Base-by-base conservation (phyloP, 1,140 invertebrate genomes). In the Brachionus rubens region DNA sequence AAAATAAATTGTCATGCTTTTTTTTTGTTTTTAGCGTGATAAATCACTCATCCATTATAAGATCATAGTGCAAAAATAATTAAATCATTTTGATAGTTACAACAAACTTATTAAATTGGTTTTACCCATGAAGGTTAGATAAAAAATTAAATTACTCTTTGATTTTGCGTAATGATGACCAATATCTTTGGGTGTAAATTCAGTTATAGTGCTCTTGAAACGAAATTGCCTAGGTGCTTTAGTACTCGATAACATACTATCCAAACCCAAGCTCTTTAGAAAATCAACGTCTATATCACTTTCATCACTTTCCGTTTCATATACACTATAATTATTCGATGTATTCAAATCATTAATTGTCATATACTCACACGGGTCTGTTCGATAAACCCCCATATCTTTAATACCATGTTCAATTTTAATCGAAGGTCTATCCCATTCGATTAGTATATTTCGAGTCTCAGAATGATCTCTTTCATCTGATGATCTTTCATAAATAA, bases 401-500 rank as follows among this genome's bases (percentile, higher is more conserved):
- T 59, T 26, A 36, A 59, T n/a, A 36, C 16, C 6, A 16, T 26
- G 54, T 16, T 50, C 50, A 24, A 75, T 28, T 54, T 56, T 48
- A 6, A 47, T 26, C 30, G 40, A n/a, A 9, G 75, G 30, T 6
- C 21, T 33, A 62, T 33, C 21, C 75, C 75, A 76, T 47, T 76
- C 48, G 21, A 76, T 62, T 16, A 76, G 33, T 26, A 62, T 4
- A 76, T 76, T 76, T 59, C 47, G 59, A 7, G 16, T 14, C 28
- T 41, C 6, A 30, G 12, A 16, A 30, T 43, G 21, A 50, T 7
- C 36, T 30, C 21, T 36, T 30, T 33, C 10, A 24, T 16, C 14
- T 12, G 62, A 54, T 16, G 16, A 12, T 62, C 48, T 76, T 62
- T 76, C 36, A 48, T 62, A 76, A 9, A 76, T 59, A 24, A 76